A percentile compares a stretch with the other conserved stretches of the same genome.
Evolutionary conservation across 2,888 invertebrate species (phyloP).

Genomic region (Troides aeacus): DNA sequence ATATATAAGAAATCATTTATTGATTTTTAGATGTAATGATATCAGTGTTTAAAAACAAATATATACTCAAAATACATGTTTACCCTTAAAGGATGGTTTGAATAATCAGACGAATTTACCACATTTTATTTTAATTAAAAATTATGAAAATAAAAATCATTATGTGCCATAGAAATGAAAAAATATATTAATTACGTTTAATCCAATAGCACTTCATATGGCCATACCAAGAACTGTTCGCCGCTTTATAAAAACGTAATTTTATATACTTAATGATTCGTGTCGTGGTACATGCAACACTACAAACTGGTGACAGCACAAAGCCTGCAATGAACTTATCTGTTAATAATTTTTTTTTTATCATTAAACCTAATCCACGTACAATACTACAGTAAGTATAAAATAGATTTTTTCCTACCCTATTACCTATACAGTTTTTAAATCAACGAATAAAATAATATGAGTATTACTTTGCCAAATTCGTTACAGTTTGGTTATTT

Average conservation of each 20-base stretch:
- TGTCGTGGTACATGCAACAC: constrained; percentile 49
- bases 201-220: too few relatives aligned
- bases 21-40: too few relatives aligned
- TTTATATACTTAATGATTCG: constrained; percentile 38
- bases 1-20: too few relatives aligned
- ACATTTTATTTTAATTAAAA: too few relatives aligned
- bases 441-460: constrained; percentile 40
- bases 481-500: constrained; percentile 1
- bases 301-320: constrained; percentile 49
- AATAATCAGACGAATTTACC: too few relatives aligned
- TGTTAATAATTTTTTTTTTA: constrained; percentile 13
- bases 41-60: too few relatives aligned
- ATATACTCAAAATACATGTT: too few relatives aligned
- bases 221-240: background rate
- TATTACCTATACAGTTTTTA: constrained; percentile 54
- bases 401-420: constrained; percentile 73
- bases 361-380: constrained; percentile 40
- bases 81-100: too few relatives aligned
- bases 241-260: background rate
- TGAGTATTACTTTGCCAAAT: constrained; percentile 51
- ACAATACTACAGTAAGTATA: constrained; percentile 65
- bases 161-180: too few relatives aligned
- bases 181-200: too few relatives aligned
- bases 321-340: constrained; percentile 52
- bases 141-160: too few relatives aligned